Percentiles rank a stretch among this genome's conserved stretches.
These are phyloP conservation scores for Brachyptera putata DNA, from an alignment of 2,888 invertebrate species.

Conservation along the genomic window DNA sequence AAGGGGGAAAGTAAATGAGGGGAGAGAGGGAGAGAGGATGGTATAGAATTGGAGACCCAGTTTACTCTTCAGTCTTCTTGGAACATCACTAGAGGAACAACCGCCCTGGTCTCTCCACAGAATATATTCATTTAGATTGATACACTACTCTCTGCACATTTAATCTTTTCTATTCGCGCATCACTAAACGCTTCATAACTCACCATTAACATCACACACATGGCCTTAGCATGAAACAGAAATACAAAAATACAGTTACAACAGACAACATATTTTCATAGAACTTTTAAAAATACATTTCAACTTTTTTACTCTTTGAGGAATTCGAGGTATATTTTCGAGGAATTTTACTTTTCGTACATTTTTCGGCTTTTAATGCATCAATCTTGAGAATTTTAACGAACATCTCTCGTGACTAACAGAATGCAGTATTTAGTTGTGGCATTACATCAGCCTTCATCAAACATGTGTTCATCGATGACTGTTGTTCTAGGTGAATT, in stretches of 20 bases:
- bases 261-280: not conserved
- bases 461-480: too few relatives aligned
- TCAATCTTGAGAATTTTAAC: too few relatives aligned
- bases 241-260: not conserved
- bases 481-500: conserved; percentile 54
- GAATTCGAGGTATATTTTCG: conserved; percentile 24
- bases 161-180: too few relatives aligned
- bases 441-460: too few relatives aligned
- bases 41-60: conserved; percentile 19
- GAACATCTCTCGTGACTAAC: too few relatives aligned
- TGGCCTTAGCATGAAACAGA: too few relatives aligned
- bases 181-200: too few relatives aligned
- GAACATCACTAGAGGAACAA: conserved; percentile 4
- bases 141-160: too few relatives aligned
- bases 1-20: conserved; percentile 33
- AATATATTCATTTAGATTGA: not conserved
- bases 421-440: too few relatives aligned
- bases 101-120: conserved; percentile 15
- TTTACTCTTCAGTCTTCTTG: conserved; percentile 3
- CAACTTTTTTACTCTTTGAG: conserved; percentile 9
- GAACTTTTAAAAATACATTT: not conserved
- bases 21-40: conserved; percentile 25
- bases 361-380: too few relatives aligned
- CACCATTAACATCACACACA: too few relatives aligned
- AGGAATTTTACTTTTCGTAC: not conserved